Base-by-base conservation (phyloP, 1,140 invertebrate species). In the Brachionus plicatilis region DNA sequence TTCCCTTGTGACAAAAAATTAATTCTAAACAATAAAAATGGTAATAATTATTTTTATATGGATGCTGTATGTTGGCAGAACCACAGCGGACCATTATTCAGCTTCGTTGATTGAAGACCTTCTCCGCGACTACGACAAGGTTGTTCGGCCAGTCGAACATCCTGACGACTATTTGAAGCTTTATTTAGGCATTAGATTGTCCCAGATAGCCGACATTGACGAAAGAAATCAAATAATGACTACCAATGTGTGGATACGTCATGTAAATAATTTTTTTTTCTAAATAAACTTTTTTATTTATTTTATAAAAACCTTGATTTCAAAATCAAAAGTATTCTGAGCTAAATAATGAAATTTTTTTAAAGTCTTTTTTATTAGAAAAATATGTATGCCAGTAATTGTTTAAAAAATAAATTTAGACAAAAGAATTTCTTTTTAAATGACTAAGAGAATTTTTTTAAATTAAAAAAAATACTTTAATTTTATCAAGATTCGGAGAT, bases 211-310 rank as follows among this genome's bases (percentile, higher is more conserved):
- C 12, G 84, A 85, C 11, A 85, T 85, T 66, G 88, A 89, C 47
- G 88, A 89, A 82, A 86, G 87, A 60, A 91, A 91, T 86, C 91
- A 91, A 86, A 90, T 91, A 11, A 85, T 91, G 78, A 91, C 91
- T 12, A 91, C 90, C 4, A 91, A 91, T 85, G 89, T 91, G 75
- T 91, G 91, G 91, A 86, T 91, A 47, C 17, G 72, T 3, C 72
- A 76, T 76, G 68, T 72, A 72, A 72, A 8, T 29, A 90, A 24
- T 14, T 70, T 90, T 86, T 90, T 91, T 24, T 24, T 87, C 90
- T 90, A 86, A 87, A 87, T 3, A 6, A 29, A 11, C 12, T 84
- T 29, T 84, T 29, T 87, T 86, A 87, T 86, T 85, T 88, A 85
- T 85, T 78, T 86, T 83, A 87, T 87, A 85, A 87, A 86, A 45